Percentiles rank a stretch among this genome's conserved stretches.
Conservation (phyloP, 2,797 vertebrate species). For the Amblyraja radiata region DNA sequence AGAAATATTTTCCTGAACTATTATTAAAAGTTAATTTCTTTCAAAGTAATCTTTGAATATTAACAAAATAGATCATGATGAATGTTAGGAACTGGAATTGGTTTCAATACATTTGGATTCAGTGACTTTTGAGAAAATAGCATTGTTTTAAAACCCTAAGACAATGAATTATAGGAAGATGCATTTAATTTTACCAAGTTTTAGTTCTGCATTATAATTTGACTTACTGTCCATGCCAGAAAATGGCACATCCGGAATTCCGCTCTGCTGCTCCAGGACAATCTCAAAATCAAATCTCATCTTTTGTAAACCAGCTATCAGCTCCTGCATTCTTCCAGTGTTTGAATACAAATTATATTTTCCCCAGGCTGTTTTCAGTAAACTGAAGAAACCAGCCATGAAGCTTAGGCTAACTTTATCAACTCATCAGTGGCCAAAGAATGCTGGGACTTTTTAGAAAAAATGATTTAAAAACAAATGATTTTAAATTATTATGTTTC, state of each 20-base stretch:
- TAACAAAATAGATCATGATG: neutral
- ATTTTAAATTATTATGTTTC: neutral
- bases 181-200: neutral
- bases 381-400: neutral
- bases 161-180: neutral
- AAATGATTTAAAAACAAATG: neutral
- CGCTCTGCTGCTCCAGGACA: slow-evolving; percentile 44
- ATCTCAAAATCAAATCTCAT: slow-evolving; percentile 46
- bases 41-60: neutral
- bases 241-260: slow-evolving; percentile 45
- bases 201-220: neutral
- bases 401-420: neutral
- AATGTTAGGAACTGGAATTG: neutral
- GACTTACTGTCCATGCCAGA: slow-evolving; percentile 47
- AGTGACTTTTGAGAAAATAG: neutral
- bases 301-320: slow-evolving; percentile 45
- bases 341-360: neutral
- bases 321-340: slow-evolving; percentile 47
- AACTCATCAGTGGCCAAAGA: neutral
- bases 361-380: neutral
- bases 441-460: neutral
- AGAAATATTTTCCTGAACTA: neutral
- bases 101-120: neutral
- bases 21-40: neutral
- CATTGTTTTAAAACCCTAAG: neutral